Percentiles rank a stretch among this genome's conserved stretches.
Evolutionary conservation across 2,797 vertebrate genomes (phyloP).

Genomic region (Enteromius fasciolatus): DNA sequence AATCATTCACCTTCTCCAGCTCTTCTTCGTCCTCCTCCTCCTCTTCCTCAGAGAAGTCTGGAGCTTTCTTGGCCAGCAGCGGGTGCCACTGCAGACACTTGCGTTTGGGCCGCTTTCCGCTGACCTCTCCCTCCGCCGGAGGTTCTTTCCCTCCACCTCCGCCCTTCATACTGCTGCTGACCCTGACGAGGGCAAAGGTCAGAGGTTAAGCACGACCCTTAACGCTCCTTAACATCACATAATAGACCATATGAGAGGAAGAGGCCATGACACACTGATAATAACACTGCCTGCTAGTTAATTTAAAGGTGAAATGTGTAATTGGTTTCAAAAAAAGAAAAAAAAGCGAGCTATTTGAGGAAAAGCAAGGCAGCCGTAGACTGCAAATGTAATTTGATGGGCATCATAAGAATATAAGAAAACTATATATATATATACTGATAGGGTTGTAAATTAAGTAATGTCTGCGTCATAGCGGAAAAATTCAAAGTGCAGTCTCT

Average conservation of each 20-base stretch:
- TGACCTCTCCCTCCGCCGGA: slow-evolving; percentile 87
- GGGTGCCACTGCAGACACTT: slow-evolving; percentile 99
- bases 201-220: slow-evolving; percentile 19
- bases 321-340: background rate
- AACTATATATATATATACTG: background rate
- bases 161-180: slow-evolving; percentile 96
- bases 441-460: background rate
- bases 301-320: slow-evolving; percentile 15
- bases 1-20: slow-evolving; percentile 85
- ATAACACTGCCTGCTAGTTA: slow-evolving; percentile 27
- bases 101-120: slow-evolving; percentile 93
- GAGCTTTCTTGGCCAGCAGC: slow-evolving; percentile 93
- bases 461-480: background rate
- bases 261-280: slow-evolving; percentile 24
- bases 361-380: background rate
- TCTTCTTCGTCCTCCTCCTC: slow-evolving; percentile 97
- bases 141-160: slow-evolving; percentile 92
- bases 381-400: slow-evolving; percentile 26
- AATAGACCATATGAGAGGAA: slow-evolving; percentile 26
- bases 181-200: slow-evolving; percentile 65
- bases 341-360: background rate
- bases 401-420: background rate
- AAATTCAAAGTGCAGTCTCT: background rate
- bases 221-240: slow-evolving; percentile 13
- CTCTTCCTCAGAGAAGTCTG: slow-evolving; percentile 97